Conservation (phyloP, 2,113 vertebrate genomes). For the Nothobranchius furzeri region DNA sequence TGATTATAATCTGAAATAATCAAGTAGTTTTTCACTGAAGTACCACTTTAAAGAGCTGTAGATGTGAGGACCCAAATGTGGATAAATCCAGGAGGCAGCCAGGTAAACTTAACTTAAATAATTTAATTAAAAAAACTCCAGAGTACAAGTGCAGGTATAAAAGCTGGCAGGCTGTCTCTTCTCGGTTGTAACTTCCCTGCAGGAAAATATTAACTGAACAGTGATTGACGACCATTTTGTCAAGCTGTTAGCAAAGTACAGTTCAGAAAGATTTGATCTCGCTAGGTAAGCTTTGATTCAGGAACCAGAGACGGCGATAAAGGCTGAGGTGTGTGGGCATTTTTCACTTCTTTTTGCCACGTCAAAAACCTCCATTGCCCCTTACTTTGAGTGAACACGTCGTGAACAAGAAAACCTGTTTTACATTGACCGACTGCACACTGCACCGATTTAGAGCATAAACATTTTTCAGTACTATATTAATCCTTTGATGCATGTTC, state of each 20-base stretch:
- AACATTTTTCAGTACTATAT: no score
- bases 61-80: no score
- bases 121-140: no score
- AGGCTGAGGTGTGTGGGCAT: neutral
- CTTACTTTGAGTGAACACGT: neutral
- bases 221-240: constrained; percentile 12
- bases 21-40: no score
- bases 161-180: constrained; percentile 4
- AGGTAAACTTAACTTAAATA: no score
- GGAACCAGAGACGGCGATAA: neutral
- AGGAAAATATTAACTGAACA: neutral
- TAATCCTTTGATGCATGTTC: no score
- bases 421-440: neutral
- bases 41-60: no score
- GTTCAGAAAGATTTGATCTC: neutral
- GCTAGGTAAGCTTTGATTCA: constrained; percentile 9
- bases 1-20: no score
- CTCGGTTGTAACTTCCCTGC: neutral
- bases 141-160: no score
- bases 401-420: neutral
- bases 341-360: neutral
- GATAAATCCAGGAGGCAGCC: no score
- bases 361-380: neutral
- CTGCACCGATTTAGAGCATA: no score
- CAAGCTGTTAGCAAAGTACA: constrained; percentile 8